phyloP scores from a whole-genome alignment of 2,113 vertebrate genomes.

The Rhea pennata region DNA sequence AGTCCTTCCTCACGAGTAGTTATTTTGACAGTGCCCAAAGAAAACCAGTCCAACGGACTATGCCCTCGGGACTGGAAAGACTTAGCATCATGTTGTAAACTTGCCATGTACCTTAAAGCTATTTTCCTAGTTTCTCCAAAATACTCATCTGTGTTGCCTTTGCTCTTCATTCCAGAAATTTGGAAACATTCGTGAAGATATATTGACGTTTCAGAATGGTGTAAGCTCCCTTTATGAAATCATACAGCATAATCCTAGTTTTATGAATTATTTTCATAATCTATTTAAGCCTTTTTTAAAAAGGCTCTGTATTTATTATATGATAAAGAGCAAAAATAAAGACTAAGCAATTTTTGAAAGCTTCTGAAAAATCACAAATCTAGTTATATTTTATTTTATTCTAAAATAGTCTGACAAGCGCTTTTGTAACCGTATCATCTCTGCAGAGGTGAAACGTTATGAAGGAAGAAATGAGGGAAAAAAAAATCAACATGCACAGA shows the following conservation, averaged over 20 bases:
- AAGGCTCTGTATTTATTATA: background rate
- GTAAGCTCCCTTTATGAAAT: background rate
- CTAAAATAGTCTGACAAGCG: background rate
- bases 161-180: background rate
- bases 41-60: background rate
- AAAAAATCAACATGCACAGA: background rate
- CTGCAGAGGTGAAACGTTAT: background rate
- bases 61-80: background rate
- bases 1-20: background rate
- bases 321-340: background rate
- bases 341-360: background rate
- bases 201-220: background rate
- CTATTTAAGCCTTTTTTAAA: background rate
- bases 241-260: background rate
- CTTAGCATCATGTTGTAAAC: background rate
- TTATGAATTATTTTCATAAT: background rate
- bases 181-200: background rate
- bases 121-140: background rate
- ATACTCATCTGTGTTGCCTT: background rate
- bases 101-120: background rate
- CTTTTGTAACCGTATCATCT: background rate
- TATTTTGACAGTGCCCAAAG: background rate
- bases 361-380: background rate
- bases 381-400: background rate
- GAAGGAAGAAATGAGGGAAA: background rate